Conservation (phyloP, 2,888 invertebrate genomes). For the Catocala nupta region DNA sequence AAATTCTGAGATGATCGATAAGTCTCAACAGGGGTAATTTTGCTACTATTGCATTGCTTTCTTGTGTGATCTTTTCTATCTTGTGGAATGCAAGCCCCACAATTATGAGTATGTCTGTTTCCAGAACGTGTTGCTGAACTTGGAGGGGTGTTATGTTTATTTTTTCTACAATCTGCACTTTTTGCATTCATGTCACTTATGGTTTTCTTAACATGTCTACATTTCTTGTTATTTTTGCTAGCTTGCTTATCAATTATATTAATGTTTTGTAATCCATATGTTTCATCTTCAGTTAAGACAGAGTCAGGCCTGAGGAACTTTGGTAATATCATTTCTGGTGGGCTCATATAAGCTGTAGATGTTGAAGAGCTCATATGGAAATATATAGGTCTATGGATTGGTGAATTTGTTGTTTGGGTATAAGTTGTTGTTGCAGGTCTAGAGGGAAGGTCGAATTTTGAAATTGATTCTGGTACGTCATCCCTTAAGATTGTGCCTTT, state of each 20-base stretch:
- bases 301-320: conserved; percentile 63
- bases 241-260: neutral
- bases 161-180: conserved; percentile 29
- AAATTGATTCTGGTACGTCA: conserved; percentile 28
- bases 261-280: conserved; percentile 47
- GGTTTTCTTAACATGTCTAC: conserved; percentile 46
- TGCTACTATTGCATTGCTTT: conserved; percentile 44
- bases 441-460: conserved; percentile 51
- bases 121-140: conserved; percentile 58
- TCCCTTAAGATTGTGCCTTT: conserved; percentile 61
- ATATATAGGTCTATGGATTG: conserved; percentile 67
- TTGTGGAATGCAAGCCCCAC: conserved; percentile 25
- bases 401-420: conserved; percentile 77
- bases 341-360: conserved; percentile 85
- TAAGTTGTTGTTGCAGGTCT: conserved; percentile 71
- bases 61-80: conserved; percentile 21
- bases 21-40: conserved; percentile 34
- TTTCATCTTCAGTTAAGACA: conserved; percentile 54
- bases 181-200: conserved; percentile 30
- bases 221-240: conserved; percentile 45
- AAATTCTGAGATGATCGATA: conserved; percentile 45
- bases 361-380: conserved; percentile 83
- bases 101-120: conserved; percentile 29
- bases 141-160: conserved; percentile 58
- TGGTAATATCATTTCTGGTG: conserved; percentile 79